Evolutionary conservation across 2,888 invertebrate genomes (phyloP), one percentile per base, ranked within the genome.

Genomic region (Machimus atricapillus): DNA sequence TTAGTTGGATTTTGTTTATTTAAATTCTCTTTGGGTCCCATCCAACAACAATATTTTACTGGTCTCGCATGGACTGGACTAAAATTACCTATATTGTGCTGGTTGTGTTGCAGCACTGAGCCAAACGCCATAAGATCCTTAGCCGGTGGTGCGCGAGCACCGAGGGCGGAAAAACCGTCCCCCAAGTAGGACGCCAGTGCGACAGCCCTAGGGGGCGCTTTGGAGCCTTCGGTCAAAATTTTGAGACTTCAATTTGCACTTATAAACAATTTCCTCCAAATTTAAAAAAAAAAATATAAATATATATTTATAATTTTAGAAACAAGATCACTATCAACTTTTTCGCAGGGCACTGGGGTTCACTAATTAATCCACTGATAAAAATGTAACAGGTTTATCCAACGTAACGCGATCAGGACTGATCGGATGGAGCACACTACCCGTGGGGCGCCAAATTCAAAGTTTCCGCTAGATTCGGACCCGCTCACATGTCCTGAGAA

Each of bases 101-200:
- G 93, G 90, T 92, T 93, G 89, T 92, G 92, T 89, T 92, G 93
- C 89, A 93, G 90, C 88, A 93, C 92, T 86, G 93, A 92, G 89
- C 93, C 93, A 90, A 93, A 93, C 90, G 93, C 93, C 93, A 93
- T 93, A 90, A 93, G 91, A 91, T 93, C 93, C 91, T 93, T 93
- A 88, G 92, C 92, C 91, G 92, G 91, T 90, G 92, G 92, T 90
- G 91, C 91, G 90, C 92, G 91, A 89, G 92, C 91, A 91, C 92
- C 92, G 90, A 93, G 92, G 91, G 92, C 92, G 91, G 93, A 91
- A 91, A 92, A 93, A 90, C 92, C 92, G 91, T 93, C 92, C 91
- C 93, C 93, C 91, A 93, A 91, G 91, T 92, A 93, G 91, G 93
- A 93, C 92, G 93, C 93, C 92, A 93, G 92, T 91, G 93, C 93